phyloP scores from a whole-genome alignment of 2,888 invertebrate genomes.

The Apotomis turbidana region DNA sequence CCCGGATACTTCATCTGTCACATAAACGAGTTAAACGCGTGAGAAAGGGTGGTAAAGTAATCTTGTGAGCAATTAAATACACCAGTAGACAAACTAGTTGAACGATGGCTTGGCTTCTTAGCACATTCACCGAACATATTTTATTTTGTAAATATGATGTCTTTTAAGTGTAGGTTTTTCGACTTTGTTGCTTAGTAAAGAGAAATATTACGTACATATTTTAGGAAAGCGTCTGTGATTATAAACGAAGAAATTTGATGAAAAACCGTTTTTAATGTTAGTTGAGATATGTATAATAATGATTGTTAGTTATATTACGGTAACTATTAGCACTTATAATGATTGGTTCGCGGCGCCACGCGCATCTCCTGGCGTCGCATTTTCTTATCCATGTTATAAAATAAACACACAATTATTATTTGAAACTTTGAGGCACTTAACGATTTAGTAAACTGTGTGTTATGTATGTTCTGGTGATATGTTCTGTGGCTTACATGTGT shows the following conservation, averaged over 20 bases:
- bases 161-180: slow-evolving; percentile 66
- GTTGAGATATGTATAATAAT: slow-evolving; percentile 70
- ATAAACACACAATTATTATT: slow-evolving; percentile 55
- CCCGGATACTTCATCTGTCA: background rate
- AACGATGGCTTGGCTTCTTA: slow-evolving; percentile 34
- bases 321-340: slow-evolving; percentile 49
- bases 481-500: background rate
- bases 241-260: slow-evolving; percentile 81
- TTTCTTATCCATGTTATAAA: slow-evolving; percentile 55
- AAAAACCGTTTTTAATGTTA: slow-evolving; percentile 74
- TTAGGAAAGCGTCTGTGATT: slow-evolving; percentile 84
- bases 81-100: background rate
- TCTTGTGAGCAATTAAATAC: slow-evolving; percentile 3
- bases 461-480: slow-evolving; percentile 46
- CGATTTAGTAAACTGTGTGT: slow-evolving; percentile 46
- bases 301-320: slow-evolving; percentile 65
- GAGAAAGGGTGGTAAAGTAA: background rate
- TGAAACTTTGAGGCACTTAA: slow-evolving; percentile 57
- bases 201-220: slow-evolving; percentile 76
- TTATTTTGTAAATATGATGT: slow-evolving; percentile 52
- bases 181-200: slow-evolving; percentile 72
- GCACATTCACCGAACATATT: slow-evolving; percentile 25
- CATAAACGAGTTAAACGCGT: background rate
- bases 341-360: slow-evolving; percentile 46
- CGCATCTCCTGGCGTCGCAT: slow-evolving; percentile 48